Evolutionary conservation across 64 coral and sea anemone species (phyloP), one percentile per base, ranked within the genome.

Genomic region (Cladopsammia gracilis): DNA sequence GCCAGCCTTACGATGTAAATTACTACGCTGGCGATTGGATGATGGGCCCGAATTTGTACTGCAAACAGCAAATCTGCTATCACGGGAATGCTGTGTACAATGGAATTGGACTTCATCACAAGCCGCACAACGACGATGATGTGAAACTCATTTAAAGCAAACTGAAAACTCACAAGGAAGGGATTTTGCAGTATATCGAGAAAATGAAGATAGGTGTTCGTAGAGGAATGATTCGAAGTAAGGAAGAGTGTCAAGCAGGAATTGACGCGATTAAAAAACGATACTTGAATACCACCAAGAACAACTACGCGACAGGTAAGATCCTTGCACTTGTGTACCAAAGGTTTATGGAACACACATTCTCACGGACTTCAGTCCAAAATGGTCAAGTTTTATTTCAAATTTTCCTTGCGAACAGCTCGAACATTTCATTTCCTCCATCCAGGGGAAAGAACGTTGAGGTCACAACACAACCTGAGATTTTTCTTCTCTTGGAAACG

Each of bases 11-110:
- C 61, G 94, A 93, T 45, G 87, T 89, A 4, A 98, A 98, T 65
- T 98, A 93, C 61, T 98, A 98, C 10, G 82, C 94, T 0, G 97
- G 90, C 0, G 97, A 98, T 10, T 98, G 97, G 97, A 87, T 98
- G 91, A 61, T 96, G 91, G 97, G 97, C 4, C 97, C 97, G 0
- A 96, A 98, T 89, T 59, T 90, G 50, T 96, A 93, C 56, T 98
- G 97, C 48, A 96, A 88, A 90, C 93, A 96, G 10, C 91, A 87
- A 25, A 79, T 98, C 1, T 98, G 97, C 66, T 64, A 77, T 69
- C 48, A 93, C 13, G 82, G 94, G 5, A 75, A 91, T 25, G 64
- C 73, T 25, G 59, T 98, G 26, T 78, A 87, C 51, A 91, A 90
- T 56, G 90, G 69, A 13, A 43, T 98, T 3, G 82, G 61, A 3